Evolutionary conservation across 2,113 vertebrate genomes (phyloP).

Genomic region (Urocolius indicus): DNA sequence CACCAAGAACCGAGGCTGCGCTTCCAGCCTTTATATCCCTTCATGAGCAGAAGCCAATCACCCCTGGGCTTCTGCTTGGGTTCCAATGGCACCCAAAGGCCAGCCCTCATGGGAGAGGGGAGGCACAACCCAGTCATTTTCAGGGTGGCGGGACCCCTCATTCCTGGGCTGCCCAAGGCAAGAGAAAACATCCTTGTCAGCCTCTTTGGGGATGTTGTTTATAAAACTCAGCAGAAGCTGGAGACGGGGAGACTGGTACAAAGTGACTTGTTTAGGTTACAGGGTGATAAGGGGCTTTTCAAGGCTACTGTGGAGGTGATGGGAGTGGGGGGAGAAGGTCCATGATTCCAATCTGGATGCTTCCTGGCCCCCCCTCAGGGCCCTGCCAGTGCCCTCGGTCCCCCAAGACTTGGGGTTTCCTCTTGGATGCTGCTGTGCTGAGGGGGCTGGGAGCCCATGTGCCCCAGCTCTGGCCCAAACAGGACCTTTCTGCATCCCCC

Average conservation of each 20-base stretch:
- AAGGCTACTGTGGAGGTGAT: conserved; percentile 12
- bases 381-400: fast-evolving
- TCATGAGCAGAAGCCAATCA: neutral
- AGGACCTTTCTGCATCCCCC: neutral
- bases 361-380: fast-evolving
- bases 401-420: neutral
- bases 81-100: conserved; percentile 7
- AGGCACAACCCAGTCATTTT: neutral
- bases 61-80: neutral
- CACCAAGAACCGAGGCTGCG: neutral
- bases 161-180: neutral
- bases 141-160: neutral
- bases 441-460: fast-evolving
- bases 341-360: neutral
- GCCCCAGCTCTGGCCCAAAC: neutral
- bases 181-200: conserved; percentile 9
- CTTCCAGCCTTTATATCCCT: neutral
- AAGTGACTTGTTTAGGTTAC: conserved; percentile 37
- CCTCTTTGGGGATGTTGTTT: conserved; percentile 36
- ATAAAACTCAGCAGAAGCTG: conserved; percentile 21
- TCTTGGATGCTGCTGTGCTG: fast-evolving
- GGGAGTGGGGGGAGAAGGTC: neutral
- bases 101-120: neutral
- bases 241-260: conserved; percentile 50
- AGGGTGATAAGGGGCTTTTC: conserved; percentile 38